Evolutionary conservation across 2,888 invertebrate genomes (phyloP).

Genomic region (Endotricha flammealis): DNA sequence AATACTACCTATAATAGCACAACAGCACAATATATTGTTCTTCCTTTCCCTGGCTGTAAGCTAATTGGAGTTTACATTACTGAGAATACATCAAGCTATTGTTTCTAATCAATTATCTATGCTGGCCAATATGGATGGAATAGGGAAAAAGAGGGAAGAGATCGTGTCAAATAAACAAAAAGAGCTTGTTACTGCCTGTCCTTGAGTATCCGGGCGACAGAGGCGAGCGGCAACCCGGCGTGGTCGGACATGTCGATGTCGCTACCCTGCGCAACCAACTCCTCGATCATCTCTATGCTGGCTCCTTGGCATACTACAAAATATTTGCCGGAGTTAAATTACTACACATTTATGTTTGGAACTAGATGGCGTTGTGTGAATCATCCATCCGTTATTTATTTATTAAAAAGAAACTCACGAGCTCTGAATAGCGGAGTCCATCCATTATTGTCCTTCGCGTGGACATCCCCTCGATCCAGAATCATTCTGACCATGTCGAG

Average conservation of each 20-base stretch:
- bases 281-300: constrained; percentile 48
- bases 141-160: too few relatives aligned
- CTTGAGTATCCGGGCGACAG: constrained; percentile 45
- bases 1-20: too few relatives aligned
- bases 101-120: too few relatives aligned
- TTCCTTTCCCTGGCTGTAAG: too few relatives aligned
- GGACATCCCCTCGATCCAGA: constrained; percentile 48
- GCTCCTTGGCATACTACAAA: constrained; percentile 63
- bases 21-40: too few relatives aligned
- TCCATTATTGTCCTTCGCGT: constrained; percentile 60
- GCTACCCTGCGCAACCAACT: constrained; percentile 63
- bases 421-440: constrained; percentile 78
- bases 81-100: too few relatives aligned
- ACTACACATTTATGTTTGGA: too few relatives aligned
- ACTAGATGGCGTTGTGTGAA: too few relatives aligned
- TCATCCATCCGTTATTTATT: too few relatives aligned
- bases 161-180: not conserved
- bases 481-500: constrained; percentile 45
- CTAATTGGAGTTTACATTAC: too few relatives aligned
- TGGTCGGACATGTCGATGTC: constrained; percentile 40
- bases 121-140: too few relatives aligned
- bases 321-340: not conserved
- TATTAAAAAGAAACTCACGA: too few relatives aligned
- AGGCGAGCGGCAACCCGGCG: constrained; percentile 47
- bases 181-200: constrained; percentile 46